These are phyloP conservation scores for Jordanella pulchra DNA, from an alignment of 2,797 vertebrate genomes.

Conservation along the genomic window DNA sequence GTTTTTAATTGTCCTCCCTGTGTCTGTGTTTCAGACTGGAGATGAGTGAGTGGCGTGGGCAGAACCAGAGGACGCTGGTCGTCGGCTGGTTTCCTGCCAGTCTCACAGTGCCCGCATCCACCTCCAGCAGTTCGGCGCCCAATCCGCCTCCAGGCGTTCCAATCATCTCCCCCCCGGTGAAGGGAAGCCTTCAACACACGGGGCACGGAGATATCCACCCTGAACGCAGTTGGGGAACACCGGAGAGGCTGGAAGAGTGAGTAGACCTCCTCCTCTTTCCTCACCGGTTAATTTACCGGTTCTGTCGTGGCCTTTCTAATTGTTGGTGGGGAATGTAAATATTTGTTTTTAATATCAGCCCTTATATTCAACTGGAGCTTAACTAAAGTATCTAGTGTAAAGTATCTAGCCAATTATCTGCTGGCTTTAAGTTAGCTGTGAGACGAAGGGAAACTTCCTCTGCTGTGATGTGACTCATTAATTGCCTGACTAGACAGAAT, in stretches of 20 bases:
- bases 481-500: not conserved
- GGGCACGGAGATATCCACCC: conserved; percentile 74
- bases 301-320: not conserved
- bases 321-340: not conserved
- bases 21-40: conserved; percentile 73
- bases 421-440: not conserved
- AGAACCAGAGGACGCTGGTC: conserved; percentile 84
- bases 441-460: not conserved
- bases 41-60: conserved; percentile 85
- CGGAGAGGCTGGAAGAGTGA: conserved; percentile 74
- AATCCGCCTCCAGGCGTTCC: not conserved
- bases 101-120: conserved; percentile 41
- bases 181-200: conserved; percentile 74
- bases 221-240: conserved; percentile 69
- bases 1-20: not conserved
- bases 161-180: conserved; percentile 76
- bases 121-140: not conserved
- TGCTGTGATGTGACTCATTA: not conserved
- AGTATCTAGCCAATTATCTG: not conserved
- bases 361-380: not conserved
- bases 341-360: not conserved
- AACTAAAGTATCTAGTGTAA: not conserved
- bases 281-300: not conserved
- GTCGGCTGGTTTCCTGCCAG: conserved; percentile 83
- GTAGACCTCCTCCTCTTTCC: conserved; percentile 35